Evolutionary conservation across 2,797 vertebrate species (phyloP), one percentile per base, ranked within the genome.

Genomic region (Acipenser transmontanus): DNA sequence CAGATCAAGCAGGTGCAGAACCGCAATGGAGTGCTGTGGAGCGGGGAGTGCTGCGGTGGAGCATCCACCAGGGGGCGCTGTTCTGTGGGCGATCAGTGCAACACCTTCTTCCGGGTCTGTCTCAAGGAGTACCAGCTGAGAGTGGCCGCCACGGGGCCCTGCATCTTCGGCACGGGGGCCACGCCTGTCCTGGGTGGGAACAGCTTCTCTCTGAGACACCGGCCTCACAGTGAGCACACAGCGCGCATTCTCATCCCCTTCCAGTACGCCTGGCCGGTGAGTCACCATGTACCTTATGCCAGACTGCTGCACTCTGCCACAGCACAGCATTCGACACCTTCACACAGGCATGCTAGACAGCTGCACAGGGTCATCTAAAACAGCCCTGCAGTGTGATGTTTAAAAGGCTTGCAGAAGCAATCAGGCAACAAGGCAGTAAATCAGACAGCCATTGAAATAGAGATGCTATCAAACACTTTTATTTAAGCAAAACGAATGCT

Each of bases 71-170:
- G 79, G 47, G 80, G 85, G 54, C 85, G 70, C 56, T 90, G 91
- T 65, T 87, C 89, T 7, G 71, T 78, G 49, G 72, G 54, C 57
- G 85, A 87, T 72, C 86, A 86, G 47, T 93, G 92, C 68, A 89
- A 86, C 72, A 91, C 89, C 8, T 90, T 84, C 70, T 91, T 93
- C 74, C 82, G 76, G 47, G 87, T 82, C 69, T 93, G 92, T 71
- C 86, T 93, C 48, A 92, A 92, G 83, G 90, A 93, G 80, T 93
- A 93, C 76, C 91, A 92, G 81, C 76, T 81, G 62, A 85, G 90
- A 5, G 87, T 92, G 0, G 11, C 69, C 4, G 76, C 87, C 0
- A 81, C 74, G 0, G 89, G 89, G 57, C 0, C 85, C 20, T 93
- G 92, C 71, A 89, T 87, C 7, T 89, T 91, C 1, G 92, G 91